Evolutionary conservation across 2,113 vertebrate species (phyloP), one percentile per base, ranked within the genome.

Genomic region (Eulemur macaco): DNA sequence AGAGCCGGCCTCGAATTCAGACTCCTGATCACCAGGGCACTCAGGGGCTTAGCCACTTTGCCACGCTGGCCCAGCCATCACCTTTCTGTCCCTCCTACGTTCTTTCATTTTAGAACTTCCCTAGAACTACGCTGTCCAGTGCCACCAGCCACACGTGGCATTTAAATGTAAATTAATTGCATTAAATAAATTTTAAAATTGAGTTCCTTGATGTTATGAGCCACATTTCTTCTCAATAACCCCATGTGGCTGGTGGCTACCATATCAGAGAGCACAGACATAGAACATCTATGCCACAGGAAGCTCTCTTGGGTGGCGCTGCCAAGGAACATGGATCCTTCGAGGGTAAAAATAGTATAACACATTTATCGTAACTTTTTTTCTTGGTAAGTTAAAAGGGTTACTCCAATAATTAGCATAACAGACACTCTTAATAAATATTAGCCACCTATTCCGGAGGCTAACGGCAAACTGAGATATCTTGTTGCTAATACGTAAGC

Each of bases 1-100:
- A 4, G 0, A 17, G 4, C 8, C 42, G 47, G 54, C 4, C 0
- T 3, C 4, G 37, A 86, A 20, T 17, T 31, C 17, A 6, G 83
- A 27, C 12, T 58, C 14, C 8, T 25, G 39, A 0, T 86, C 23
- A 0, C 37, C 8, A 11, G 45, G 47, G 23, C 47, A 10, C 18
- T 25, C 0, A 0, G 39, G 58, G 18, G 21, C 12, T 14, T 12
- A 21, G 5, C n/a, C 25, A 3, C 10, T n/a, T 50, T 12, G 31
- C 78, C 84, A 15, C 0, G 2, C 31, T 17, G 34, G 27, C 17
- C 31, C 18, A 0, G 21, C 15, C 29, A 4, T 21, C 8, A 29
- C 10, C 4, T 11, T n/a, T 7, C 0, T 3, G 7, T 13, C n/a
- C 76, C 47, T 50, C 45, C 82, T 14, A 31, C 9, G 25, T 63